Conservation (phyloP, 1,140 invertebrate species). For the Oppia nitens region DNA sequence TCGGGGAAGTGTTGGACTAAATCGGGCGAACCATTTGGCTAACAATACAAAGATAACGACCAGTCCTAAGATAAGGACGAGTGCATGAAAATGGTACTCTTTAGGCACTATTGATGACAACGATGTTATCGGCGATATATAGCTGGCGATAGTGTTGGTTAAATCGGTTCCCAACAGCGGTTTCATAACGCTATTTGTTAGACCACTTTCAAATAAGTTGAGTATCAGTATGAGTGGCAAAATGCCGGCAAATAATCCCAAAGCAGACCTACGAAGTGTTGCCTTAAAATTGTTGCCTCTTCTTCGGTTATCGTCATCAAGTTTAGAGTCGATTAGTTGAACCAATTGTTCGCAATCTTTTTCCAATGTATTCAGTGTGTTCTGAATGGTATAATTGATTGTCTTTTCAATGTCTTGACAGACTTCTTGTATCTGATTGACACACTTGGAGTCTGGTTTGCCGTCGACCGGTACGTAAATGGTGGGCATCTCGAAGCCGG, state of each 20-base stretch:
- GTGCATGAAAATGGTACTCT: constrained; percentile 27
- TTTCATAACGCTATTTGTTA: constrained; percentile 27
- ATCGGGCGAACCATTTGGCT: constrained; percentile 29
- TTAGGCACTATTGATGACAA: constrained; percentile 28
- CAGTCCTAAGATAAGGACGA: constrained; percentile 25
- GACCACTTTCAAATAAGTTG: constrained; percentile 18
- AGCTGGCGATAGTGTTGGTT: constrained; percentile 25
- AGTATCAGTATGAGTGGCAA: constrained; percentile 30
- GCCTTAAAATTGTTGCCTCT: constrained; percentile 24
- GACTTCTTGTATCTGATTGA: constrained; percentile 42
- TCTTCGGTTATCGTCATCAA: constrained; percentile 31
- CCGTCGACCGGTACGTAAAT: constrained; percentile 41
- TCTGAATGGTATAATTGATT: constrained; percentile 42
- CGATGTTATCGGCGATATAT: constrained; percentile 27
- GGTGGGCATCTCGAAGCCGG: constrained; percentile 44
- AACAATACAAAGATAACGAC: constrained; percentile 29
- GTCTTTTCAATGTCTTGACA: constrained; percentile 41
- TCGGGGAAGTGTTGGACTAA: constrained; percentile 30
- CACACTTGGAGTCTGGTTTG: constrained; percentile 33
- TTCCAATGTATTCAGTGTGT: constrained; percentile 40
- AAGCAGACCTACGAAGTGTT: constrained; percentile 26
- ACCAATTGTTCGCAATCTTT: constrained; percentile 37
- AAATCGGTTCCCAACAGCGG: constrained; percentile 26
- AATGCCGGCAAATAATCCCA: constrained; percentile 29
- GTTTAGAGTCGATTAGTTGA: constrained; percentile 29